Evolutionary conservation across 1,140 invertebrate species (phyloP).

Genomic region (Oreohelix idahoensis): DNA sequence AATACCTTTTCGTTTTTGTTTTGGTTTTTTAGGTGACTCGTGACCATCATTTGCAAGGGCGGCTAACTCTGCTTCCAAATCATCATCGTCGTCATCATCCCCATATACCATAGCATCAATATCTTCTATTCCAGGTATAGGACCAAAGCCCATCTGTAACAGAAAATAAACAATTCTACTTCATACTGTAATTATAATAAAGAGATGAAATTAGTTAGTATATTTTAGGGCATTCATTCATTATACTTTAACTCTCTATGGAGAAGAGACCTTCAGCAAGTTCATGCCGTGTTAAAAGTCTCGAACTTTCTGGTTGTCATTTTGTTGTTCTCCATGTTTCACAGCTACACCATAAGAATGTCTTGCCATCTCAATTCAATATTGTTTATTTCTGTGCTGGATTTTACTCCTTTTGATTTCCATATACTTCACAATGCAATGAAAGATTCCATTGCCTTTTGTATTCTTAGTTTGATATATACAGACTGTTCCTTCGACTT

Average conservation of each 20-base stretch:
- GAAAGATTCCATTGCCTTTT: too few relatives aligned
- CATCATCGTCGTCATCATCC: slow-evolving; percentile 76
- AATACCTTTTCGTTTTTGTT: slow-evolving; percentile 59
- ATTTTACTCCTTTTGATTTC: too few relatives aligned
- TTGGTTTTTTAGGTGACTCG: slow-evolving; percentile 45
- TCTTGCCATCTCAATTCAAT: too few relatives aligned
- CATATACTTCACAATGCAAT: too few relatives aligned
- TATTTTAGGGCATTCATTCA: too few relatives aligned
- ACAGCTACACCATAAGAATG: too few relatives aligned
- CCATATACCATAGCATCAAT: slow-evolving; percentile 61
- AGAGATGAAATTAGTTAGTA: background rate
- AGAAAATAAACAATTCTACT: background rate
- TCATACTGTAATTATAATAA: background rate
- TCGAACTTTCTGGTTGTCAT: background rate
- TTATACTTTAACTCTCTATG: background rate
- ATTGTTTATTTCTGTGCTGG: too few relatives aligned
- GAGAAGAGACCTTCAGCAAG: background rate
- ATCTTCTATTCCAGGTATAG: slow-evolving; percentile 44
- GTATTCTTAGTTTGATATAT: too few relatives aligned
- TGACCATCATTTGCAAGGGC: slow-evolving; percentile 79
- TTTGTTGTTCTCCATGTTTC: too few relatives aligned
- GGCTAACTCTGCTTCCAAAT: slow-evolving; percentile 88
- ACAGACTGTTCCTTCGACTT: too few relatives aligned
- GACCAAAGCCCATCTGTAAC: slow-evolving; percentile 56
- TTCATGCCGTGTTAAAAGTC: background rate